phyloP scores from a whole-genome alignment of 2,113 vertebrate species.

The Siphamia tubifer region DNA sequence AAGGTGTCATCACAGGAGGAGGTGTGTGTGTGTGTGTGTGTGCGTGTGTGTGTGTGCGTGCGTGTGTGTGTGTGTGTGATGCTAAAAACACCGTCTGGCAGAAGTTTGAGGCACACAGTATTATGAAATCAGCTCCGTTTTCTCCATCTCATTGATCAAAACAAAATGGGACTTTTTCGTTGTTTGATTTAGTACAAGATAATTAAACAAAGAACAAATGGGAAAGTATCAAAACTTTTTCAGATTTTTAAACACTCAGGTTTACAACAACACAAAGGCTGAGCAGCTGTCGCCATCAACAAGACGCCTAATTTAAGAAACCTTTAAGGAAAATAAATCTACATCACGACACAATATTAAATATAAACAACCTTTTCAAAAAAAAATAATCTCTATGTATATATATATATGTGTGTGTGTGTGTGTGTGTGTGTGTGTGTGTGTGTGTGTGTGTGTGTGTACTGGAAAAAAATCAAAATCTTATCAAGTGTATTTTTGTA shows the following conservation, averaged over 20 bases:
- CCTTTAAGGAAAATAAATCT: conserved; percentile 35
- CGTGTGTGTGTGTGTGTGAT: too few species aligned
- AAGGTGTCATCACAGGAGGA: too few species aligned
- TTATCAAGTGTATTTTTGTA: too few species aligned
- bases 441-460: too few species aligned
- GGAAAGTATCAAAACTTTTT: conserved; percentile 8
- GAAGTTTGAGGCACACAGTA: background rate
- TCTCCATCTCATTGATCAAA: background rate
- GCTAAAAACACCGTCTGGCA: too few species aligned
- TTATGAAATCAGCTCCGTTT: background rate
- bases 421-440: too few species aligned
- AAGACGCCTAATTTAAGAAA: conserved; percentile 15
- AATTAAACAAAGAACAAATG: background rate
- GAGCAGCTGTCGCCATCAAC: background rate
- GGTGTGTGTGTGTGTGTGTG: too few species aligned
- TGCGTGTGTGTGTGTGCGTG: too few species aligned
- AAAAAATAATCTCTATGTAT: conserved; percentile 66
- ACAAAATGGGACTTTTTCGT: background rate
- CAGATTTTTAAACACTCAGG: conserved; percentile 13
- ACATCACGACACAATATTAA: conserved; percentile 62
- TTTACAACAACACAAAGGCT: conserved; percentile 29
- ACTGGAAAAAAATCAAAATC: too few species aligned
- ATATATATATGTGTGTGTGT: conserved; percentile 7
- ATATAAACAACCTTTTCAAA: conserved; percentile 64
- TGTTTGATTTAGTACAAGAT: conserved; percentile 9